Conservation (phyloP, 2,888 invertebrate genomes). For the Drosophila lutescens region DNA sequence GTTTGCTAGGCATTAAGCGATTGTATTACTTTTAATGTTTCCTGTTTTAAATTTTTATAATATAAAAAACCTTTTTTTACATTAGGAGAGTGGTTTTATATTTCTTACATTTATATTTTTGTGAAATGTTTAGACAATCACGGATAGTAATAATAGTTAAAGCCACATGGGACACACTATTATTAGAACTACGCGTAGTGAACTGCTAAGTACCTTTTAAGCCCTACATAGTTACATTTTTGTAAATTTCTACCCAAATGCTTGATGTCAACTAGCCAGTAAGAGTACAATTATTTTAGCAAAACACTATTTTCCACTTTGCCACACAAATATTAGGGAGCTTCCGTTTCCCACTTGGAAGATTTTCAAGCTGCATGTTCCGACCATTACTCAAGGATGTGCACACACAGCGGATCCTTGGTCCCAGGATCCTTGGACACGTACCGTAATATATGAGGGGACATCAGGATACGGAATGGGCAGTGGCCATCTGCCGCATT, state of each 20-base stretch:
- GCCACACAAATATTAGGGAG: background rate
- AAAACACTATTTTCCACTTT: conserved; percentile 8
- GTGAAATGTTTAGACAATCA: background rate
- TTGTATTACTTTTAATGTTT: background rate
- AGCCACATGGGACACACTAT: background rate
- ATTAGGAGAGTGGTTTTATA: too few relatives aligned
- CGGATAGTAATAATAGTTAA: background rate
- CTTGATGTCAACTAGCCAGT: background rate
- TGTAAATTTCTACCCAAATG: background rate
- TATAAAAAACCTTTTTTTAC: too few relatives aligned
- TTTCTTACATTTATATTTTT: background rate
- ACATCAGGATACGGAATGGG: conserved; percentile 17
- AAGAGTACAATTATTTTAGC: background rate
- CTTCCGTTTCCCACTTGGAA: background rate
- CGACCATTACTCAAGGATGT: conserved; percentile 30
- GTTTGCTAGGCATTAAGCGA: background rate
- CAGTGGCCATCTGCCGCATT: conserved; percentile 27
- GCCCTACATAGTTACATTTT: background rate
- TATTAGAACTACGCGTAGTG: background rate
- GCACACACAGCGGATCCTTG: conserved; percentile 1
- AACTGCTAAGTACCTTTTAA: background rate
- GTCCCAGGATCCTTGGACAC: conserved; percentile 17
- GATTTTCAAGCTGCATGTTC: conserved; percentile 28
- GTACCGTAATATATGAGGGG: conserved; percentile 17
- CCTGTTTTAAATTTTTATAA: background rate